Evolutionary conservation across 2,888 invertebrate genomes (phyloP).

Genomic region (Itoplectis maculator): DNA sequence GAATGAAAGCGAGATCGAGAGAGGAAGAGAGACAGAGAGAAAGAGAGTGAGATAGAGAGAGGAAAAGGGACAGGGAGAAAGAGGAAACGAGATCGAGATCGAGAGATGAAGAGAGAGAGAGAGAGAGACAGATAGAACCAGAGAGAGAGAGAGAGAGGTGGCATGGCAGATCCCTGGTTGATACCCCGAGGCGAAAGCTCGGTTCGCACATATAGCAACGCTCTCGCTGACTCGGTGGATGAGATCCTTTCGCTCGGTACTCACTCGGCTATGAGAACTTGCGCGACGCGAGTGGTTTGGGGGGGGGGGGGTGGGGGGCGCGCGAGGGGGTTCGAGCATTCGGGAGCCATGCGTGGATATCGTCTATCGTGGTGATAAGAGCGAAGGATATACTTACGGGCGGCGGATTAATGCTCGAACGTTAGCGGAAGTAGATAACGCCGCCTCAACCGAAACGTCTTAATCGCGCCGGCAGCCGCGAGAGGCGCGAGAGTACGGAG

Average conservation of each 20-base stretch:
- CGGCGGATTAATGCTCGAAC: conserved; percentile 58
- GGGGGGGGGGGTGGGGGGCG: background rate
- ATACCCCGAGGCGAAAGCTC: conserved; percentile 23
- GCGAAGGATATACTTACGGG: conserved; percentile 37
- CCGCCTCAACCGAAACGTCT: conserved; percentile 41
- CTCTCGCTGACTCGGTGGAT: conserved; percentile 37
- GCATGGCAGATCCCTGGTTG: conserved; percentile 7
- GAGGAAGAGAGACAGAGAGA: too few relatives aligned
- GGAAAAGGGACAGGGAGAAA: too few relatives aligned
- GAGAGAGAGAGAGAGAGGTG: background rate
- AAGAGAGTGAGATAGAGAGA: background rate
- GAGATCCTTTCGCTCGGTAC: conserved; percentile 23
- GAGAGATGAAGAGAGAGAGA: background rate
- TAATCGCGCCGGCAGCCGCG: conserved; percentile 42
- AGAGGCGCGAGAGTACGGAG: conserved; percentile 29
- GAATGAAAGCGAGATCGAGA: too few relatives aligned
- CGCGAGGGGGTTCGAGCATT: background rate
- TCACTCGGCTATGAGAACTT: conserved; percentile 16
- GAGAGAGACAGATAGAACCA: background rate
- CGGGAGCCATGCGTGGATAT: conserved; percentile 33
- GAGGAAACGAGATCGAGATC: too few relatives aligned
- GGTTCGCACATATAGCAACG: conserved; percentile 5
- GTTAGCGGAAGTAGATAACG: conserved; percentile 49
- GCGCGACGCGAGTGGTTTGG: too few relatives aligned
- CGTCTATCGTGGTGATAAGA: conserved; percentile 60